phyloP scores from a whole-genome alignment of 2,113 vertebrate species.

The Labeo catla region DNA sequence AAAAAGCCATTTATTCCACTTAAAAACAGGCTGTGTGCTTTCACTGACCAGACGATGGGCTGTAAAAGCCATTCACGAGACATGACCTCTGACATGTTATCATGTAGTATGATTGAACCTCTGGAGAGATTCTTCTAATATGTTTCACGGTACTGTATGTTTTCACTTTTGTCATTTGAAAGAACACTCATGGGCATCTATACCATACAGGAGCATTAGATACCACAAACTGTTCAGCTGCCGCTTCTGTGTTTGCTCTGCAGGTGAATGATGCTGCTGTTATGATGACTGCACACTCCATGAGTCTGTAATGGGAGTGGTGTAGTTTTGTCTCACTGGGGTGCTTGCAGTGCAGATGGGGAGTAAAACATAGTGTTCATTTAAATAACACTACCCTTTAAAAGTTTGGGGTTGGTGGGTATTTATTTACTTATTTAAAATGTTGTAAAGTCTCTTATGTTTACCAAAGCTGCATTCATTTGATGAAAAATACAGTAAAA shows the following conservation, averaged over 20 bases:
- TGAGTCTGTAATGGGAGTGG: not conserved
- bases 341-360: not conserved
- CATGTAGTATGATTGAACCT: not conserved
- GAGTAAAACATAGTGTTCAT: conserved; percentile 9
- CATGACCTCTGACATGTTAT: conserved; percentile 4
- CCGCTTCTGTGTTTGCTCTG: not conserved
- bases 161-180: not conserved
- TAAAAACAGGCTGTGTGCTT: conserved; percentile 62
- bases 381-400: not conserved
- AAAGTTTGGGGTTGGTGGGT: not conserved
- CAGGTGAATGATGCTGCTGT: not conserved
- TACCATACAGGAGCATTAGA: not conserved
- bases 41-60: conserved; percentile 65
- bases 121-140: conserved; percentile 26
- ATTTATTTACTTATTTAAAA: not conserved
- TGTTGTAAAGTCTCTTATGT: not conserved
- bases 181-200: conserved; percentile 7
- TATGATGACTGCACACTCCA: not conserved
- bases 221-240: not conserved
- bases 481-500: not conserved
- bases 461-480: not conserved
- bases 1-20: conserved; percentile 72
- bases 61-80: conserved; percentile 62
- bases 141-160: not conserved
- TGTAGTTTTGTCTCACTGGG: not conserved